Evolutionary conservation across 2,888 invertebrate genomes (phyloP).

Genomic region (Halocaridina rubra): DNA sequence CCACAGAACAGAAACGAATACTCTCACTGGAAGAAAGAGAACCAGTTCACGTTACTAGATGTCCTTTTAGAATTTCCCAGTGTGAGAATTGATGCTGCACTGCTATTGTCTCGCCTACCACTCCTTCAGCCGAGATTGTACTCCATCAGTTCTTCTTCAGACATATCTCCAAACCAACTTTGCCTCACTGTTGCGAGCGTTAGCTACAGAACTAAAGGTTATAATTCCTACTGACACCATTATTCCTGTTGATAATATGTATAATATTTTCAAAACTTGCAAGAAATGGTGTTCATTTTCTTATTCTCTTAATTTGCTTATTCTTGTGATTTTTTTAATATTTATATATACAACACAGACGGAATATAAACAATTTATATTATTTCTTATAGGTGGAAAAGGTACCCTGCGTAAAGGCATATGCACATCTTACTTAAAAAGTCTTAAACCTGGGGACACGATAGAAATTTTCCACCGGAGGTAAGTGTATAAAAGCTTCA

Average conservation of each 20-base stretch:
- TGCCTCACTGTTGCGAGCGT: slow-evolving; percentile 94
- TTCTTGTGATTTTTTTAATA: too few species aligned
- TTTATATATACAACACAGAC: too few species aligned
- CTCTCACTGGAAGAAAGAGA: slow-evolving; percentile 92
- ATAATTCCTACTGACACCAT: too few species aligned
- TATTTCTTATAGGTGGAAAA: slow-evolving; percentile 76
- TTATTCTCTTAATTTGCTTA: too few species aligned
- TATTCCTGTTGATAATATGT: too few species aligned
- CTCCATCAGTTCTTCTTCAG: slow-evolving; percentile 90
- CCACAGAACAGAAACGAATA: slow-evolving; percentile 84
- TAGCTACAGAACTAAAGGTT: slow-evolving; percentile 84
- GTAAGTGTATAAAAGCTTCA: slow-evolving; percentile 71
- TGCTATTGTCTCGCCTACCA: slow-evolving; percentile 84
- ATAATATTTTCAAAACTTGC: too few species aligned
- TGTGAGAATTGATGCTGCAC: slow-evolving; percentile 82
- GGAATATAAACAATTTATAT: not conserved
- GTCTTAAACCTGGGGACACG: slow-evolving; percentile 76
- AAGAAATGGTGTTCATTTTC: too few species aligned
- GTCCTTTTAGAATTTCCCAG: slow-evolving; percentile 90
- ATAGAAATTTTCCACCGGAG: slow-evolving; percentile 78
- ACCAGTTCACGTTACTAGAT: slow-evolving; percentile 85
- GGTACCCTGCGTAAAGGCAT: slow-evolving; percentile 90
- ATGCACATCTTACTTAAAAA: slow-evolving; percentile 90
- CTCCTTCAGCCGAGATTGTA: slow-evolving; percentile 92
- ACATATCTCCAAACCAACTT: slow-evolving; percentile 80